Conservation (phyloP, 2,113 vertebrate genomes). For the Promerops cafer region DNA sequence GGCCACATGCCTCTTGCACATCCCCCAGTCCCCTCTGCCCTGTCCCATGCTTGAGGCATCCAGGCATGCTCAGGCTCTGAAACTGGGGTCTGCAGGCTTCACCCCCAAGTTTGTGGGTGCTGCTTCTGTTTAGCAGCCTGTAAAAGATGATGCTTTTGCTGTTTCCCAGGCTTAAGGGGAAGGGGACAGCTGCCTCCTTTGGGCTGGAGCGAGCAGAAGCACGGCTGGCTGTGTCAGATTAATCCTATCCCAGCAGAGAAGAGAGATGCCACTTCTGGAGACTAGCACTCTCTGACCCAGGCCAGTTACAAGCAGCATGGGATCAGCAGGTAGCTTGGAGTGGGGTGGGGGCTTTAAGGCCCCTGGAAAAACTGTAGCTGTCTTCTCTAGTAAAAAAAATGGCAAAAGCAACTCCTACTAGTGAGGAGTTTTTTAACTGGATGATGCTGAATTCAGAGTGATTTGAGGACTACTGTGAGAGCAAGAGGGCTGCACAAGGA, state of each 20-base stretch:
- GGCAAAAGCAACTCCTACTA: not conserved
- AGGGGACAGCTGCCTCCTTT: not conserved
- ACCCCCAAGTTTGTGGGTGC: too few species aligned
- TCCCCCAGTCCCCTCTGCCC: not conserved
- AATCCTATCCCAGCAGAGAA: not conserved
- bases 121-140: not conserved
- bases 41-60: not conserved
- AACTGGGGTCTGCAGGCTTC: not conserved
- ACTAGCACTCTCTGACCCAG: not conserved
- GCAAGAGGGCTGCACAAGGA: not conserved
- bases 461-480: not conserved
- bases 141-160: not conserved
- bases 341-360: accelerated
- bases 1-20: not conserved
- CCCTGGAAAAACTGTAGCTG: not conserved
- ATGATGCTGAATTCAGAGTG: not conserved
- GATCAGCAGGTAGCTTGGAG: not conserved
- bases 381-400: not conserved
- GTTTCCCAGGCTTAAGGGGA: not conserved
- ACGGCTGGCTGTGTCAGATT: accelerated
- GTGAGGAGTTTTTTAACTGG: not conserved
- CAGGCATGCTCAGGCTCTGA: not conserved
- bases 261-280: not conserved
- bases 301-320: not conserved
- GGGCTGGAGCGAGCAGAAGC: not conserved